Percentiles rank a stretch among this genome's conserved stretches.
Evolutionary conservation across 2,888 invertebrate species (phyloP).

Genomic region (Himalopsyche kuldschensis): DNA sequence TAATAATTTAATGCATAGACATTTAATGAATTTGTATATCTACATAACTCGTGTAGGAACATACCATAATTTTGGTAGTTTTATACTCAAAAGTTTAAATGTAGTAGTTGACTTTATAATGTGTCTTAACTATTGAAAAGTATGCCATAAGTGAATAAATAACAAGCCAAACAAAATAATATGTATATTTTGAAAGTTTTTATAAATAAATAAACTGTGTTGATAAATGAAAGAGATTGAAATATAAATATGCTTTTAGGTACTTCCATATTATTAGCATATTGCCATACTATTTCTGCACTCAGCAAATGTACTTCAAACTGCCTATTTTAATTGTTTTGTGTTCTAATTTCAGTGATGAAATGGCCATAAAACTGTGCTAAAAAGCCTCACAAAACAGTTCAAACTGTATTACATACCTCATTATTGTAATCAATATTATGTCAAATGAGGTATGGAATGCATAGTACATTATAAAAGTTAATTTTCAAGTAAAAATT

Average conservation of each 20-base stretch:
- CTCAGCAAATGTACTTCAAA: too few species aligned
- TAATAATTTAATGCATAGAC: too few species aligned
- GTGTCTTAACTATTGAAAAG: not conserved
- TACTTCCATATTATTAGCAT: not conserved
- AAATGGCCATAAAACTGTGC: too few species aligned
- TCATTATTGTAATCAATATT: too few species aligned
- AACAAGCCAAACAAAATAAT: not conserved
- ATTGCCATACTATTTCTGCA: too few species aligned
- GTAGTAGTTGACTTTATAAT: not conserved
- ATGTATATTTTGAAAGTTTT: not conserved
- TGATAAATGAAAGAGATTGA: not conserved
- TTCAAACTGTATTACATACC: too few species aligned
- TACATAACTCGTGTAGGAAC: not conserved
- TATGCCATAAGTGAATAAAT: not conserved
- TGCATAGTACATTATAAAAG: too few species aligned
- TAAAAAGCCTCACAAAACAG: too few species aligned
- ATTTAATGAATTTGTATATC: not conserved
- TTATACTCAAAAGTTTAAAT: not conserved
- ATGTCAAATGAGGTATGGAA: too few species aligned
- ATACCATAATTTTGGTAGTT: not conserved
- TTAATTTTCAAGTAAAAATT: too few species aligned
- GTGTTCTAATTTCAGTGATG: too few species aligned
- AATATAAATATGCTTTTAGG: not conserved
- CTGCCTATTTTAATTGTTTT: too few species aligned
- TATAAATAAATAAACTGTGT: not conserved